Conservation (phyloP, 2,113 vertebrate species). For the Rhea americana region DNA sequence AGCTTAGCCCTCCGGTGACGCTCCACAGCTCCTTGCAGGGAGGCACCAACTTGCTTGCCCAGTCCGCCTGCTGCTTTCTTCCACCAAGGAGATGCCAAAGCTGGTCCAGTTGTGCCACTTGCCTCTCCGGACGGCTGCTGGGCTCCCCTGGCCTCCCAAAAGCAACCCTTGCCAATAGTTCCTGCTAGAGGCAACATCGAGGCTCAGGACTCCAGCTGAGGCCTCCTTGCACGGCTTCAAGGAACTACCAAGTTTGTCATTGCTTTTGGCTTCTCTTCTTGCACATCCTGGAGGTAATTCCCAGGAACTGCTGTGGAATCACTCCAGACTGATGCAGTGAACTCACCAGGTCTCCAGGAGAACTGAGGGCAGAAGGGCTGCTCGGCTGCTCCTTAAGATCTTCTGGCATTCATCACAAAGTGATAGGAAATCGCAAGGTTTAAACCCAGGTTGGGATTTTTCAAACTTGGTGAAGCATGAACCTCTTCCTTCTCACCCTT, state of each 20-base stretch:
- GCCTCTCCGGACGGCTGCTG: not conserved
- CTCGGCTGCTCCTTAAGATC: not conserved
- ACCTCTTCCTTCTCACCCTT: not conserved
- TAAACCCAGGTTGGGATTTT: not conserved
- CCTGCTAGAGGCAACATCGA: not conserved
- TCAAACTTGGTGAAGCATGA: not conserved
- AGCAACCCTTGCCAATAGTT: no score
- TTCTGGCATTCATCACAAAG: not conserved
- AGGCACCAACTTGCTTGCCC: no score
- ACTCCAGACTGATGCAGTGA: not conserved
- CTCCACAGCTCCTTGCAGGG: no score
- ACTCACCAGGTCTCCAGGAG: not conserved
- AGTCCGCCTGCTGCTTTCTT: not conserved
- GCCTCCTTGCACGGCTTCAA: not conserved
- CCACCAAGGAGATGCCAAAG: not conserved
- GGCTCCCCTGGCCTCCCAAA: not conserved
- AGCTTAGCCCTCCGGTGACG: not conserved
- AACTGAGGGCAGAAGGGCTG: not conserved
- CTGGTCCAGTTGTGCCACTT: not conserved
- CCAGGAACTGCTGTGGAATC: not conserved
- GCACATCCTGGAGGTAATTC: not conserved
- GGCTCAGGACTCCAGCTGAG: not conserved
- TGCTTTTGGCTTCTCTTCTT: not conserved
- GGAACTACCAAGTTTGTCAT: not conserved
- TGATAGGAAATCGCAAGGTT: not conserved